Percentiles rank a stretch among this genome's conserved stretches.
Conservation (phyloP, 2,888 invertebrate genomes). For the Prenolepis imparis region DNA sequence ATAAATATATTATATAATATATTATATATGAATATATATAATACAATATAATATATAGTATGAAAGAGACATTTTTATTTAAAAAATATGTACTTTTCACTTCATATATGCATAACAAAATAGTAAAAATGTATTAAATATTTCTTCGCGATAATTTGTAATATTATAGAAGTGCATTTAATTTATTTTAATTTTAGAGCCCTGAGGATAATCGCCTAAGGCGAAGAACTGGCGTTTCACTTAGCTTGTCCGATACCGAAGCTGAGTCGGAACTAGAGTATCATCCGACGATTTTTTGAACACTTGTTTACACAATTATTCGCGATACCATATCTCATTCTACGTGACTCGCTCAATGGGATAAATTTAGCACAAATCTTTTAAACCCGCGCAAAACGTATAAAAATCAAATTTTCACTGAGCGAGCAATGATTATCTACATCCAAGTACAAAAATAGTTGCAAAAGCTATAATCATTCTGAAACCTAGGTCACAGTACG, state of each 20-base stretch:
- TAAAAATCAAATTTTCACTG: constrained; percentile 49
- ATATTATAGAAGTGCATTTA: neutral
- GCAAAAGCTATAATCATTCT: constrained; percentile 53
- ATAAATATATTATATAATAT: too few relatives aligned
- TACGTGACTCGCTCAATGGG: neutral
- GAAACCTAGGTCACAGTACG: constrained; percentile 59
- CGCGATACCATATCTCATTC: neutral
- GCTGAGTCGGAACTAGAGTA: constrained; percentile 90
- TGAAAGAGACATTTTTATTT: constrained; percentile 13
- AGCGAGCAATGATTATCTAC: constrained; percentile 60
- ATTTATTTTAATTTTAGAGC: constrained; percentile 76
- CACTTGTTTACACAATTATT: constrained; percentile 27
- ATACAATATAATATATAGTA: too few relatives aligned
- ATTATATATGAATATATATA: neutral
- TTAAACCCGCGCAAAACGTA: constrained; percentile 9
- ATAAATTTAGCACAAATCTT: constrained; percentile 26
- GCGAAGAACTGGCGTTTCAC: constrained; percentile 91
- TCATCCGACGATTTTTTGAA: constrained; percentile 82
- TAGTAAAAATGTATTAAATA: constrained; percentile 12
- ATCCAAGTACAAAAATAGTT: constrained; percentile 74
- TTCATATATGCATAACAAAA: neutral
- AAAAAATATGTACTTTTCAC: constrained; percentile 1
- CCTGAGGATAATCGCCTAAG: constrained; percentile 88
- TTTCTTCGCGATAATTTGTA: neutral
- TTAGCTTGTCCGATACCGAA: constrained; percentile 94